Evolutionary conservation across 2,113 vertebrate species (phyloP), one percentile per base, ranked within the genome.

Genomic region (Cricetomys ansorgei): DNA sequence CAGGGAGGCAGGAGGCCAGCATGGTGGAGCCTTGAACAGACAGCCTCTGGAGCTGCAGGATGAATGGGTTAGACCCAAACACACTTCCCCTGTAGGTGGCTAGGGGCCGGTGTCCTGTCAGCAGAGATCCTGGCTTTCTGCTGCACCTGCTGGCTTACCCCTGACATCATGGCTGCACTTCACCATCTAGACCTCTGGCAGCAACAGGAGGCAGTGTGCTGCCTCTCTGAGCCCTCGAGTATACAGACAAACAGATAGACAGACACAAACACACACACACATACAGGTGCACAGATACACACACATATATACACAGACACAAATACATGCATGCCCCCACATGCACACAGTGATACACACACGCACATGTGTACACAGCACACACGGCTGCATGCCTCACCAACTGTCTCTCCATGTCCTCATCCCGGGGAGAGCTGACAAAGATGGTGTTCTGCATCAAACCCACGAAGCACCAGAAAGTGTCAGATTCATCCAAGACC

Each of bases 391-490:
- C 2, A 3, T 37, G 64, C 70, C 99, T 98, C 98, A 99, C 99
- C 99, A 99, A 99, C 98, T 99, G 99, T 85, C 99, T 99, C 98
- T 99, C 99, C 99, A 99, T 99, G 98, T 99, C 99, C 95, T 99
- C 99, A 1, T 99, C 99, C 27, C 99, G 98, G 0, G 99, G 99
- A 0, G 99, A 99, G 98, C 99, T 99, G 98, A 99, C 98, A 96
- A 99, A 99, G 98, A 99, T 99, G 0, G 99, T 99, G 98, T 99
- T 99, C 98, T 99, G 99, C 99, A 99, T 99, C 98, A 99, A 87
- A 53, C 99, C 99, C 27, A 99, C 99, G 34, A 99, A 99, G 98
- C 99, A 99, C 99, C 99, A 99, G 98, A 99, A 99, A 59, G 99
- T 99, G 98, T 99, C 99, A 0, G 99, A 99, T 97, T 99, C 99